phyloP scores from a whole-genome alignment of 2,113 vertebrate genomes.

The Lates calcarifer region DNA sequence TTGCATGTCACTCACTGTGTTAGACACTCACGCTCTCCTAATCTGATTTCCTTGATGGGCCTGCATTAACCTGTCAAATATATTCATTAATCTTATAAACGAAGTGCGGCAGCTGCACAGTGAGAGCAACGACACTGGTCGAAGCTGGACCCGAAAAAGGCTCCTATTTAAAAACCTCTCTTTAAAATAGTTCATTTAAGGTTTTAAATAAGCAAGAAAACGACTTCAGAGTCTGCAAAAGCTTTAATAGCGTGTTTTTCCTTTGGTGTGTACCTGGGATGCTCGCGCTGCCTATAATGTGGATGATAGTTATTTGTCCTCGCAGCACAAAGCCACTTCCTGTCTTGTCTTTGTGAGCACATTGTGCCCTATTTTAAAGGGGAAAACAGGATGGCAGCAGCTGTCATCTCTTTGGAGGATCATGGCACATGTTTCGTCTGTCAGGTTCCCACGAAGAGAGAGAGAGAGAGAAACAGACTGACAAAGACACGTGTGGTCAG shows the following conservation, averaged over 20 bases:
- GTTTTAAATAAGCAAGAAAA: background rate
- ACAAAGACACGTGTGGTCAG: conserved; percentile 4
- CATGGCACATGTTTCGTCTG: conserved; percentile 45
- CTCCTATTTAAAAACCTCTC: conserved; percentile 28
- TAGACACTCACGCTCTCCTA: conserved; percentile 53
- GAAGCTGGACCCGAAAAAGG: background rate
- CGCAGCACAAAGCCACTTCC: conserved; percentile 49
- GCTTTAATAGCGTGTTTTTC: background rate
- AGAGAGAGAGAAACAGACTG: conserved; percentile 14
- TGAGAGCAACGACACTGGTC: conserved; percentile 4
- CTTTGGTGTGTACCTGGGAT: background rate
- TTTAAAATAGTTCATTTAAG: conserved; percentile 24
- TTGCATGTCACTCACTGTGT: conserved; percentile 60
- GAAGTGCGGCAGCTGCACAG: conserved; percentile 21
- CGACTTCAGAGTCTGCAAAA: background rate
- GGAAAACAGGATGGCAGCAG: conserved; percentile 41
- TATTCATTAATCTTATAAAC: conserved; percentile 42
- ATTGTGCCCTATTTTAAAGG: conserved; percentile 50
- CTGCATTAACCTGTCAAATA: conserved; percentile 59
- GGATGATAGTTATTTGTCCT: conserved; percentile 50
- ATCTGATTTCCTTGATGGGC: conserved; percentile 68
- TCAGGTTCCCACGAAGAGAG: conserved; percentile 23
- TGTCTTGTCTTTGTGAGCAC: conserved; percentile 31
- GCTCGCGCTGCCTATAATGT: conserved; percentile 6
- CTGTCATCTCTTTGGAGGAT: conserved; percentile 61